Evolutionary conservation across 2,888 invertebrate genomes (phyloP).

Genomic region (Pachycephus smyrnensis): DNA sequence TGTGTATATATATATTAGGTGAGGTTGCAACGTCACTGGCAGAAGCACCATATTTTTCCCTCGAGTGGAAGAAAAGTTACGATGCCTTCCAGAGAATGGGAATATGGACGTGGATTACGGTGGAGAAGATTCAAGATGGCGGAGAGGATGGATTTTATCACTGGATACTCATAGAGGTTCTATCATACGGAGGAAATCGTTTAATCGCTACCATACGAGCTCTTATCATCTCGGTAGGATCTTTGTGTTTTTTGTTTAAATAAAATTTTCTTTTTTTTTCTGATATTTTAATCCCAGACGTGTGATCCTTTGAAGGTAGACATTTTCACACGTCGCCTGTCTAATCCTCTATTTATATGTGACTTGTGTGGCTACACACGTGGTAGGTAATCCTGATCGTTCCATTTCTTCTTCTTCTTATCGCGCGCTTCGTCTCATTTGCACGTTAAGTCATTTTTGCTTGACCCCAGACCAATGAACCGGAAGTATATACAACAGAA

Average conservation of each 20-base stretch:
- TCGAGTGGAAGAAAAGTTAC: slow-evolving; percentile 45
- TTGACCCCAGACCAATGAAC: background rate
- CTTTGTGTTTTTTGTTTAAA: too few species aligned
- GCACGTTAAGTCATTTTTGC: background rate
- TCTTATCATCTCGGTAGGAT: background rate
- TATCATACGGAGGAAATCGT: background rate
- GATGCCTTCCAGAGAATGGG: slow-evolving; percentile 16
- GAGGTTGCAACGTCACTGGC: slow-evolving; percentile 45
- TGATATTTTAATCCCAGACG: background rate
- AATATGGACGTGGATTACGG: background rate
- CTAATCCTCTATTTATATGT: background rate
- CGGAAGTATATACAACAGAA: background rate
- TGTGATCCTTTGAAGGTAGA: background rate
- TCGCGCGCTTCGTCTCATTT: background rate
- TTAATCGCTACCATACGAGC: background rate
- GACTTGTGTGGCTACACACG: background rate
- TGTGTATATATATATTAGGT: background rate
- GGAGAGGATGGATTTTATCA: background rate
- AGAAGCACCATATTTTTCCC: slow-evolving; percentile 50
- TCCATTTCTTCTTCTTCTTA: background rate
- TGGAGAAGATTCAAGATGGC: background rate
- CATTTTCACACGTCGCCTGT: background rate
- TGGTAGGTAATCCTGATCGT: background rate
- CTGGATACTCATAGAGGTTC: background rate
- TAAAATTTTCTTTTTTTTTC: background rate